Percentiles rank a stretch among this genome's conserved stretches.
phyloP scores from a whole-genome alignment of 1,140 invertebrate species.

The Maniola jurtina region DNA sequence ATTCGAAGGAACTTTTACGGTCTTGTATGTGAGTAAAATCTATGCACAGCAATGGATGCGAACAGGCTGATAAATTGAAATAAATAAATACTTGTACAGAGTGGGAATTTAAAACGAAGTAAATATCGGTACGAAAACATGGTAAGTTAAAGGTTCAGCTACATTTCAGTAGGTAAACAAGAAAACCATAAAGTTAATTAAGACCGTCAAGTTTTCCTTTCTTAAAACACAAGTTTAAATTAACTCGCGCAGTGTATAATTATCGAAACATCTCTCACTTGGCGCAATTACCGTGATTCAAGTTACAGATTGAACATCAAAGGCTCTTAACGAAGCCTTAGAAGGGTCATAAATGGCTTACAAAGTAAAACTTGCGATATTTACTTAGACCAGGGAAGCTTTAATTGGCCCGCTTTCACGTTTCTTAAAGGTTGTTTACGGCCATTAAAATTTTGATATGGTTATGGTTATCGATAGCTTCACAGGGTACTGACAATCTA shows the following conservation, averaged over 20 bases:
- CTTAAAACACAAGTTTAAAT: constrained; percentile 20
- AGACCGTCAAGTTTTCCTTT: constrained; percentile 20
- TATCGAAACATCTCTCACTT: constrained; percentile 45
- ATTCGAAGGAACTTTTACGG: too few relatives aligned
- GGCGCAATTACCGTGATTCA: constrained; percentile 61
- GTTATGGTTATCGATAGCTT: neutral
- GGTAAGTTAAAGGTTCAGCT: neutral
- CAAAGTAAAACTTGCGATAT: constrained; percentile 64
- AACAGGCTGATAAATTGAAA: too few relatives aligned
- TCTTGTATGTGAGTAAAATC: too few relatives aligned
- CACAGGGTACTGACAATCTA: too few relatives aligned
- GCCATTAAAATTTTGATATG: constrained; percentile 33
- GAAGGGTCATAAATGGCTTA: constrained; percentile 64
- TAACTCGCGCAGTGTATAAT: constrained; percentile 34
- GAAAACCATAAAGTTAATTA: constrained; percentile 6
- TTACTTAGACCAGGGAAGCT: constrained; percentile 59
- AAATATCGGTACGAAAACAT: too few relatives aligned
- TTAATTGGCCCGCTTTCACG: constrained; percentile 61
- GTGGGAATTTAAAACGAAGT: too few relatives aligned
- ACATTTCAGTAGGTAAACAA: neutral
- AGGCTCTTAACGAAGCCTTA: constrained; percentile 68
- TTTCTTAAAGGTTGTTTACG: constrained; percentile 59
- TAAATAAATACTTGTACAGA: too few relatives aligned
- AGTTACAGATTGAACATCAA: constrained; percentile 75
- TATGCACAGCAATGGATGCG: too few relatives aligned